Evolutionary conservation across 2,797 vertebrate genomes (phyloP).

Genomic region (Novumbra hubbsi): DNA sequence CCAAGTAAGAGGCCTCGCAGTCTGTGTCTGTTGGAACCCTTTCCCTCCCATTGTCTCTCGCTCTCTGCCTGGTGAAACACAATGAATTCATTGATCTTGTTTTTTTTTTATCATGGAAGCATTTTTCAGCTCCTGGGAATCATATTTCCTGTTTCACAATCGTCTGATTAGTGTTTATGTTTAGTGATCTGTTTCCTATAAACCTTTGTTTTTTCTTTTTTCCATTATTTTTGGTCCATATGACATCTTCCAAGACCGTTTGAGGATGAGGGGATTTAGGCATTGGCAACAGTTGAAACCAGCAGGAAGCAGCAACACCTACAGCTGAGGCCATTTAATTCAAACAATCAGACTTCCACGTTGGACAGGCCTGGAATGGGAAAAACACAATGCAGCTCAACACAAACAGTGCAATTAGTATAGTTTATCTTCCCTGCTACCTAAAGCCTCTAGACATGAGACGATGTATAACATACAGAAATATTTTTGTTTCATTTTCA

Average conservation of each 20-base stretch:
- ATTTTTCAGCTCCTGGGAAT: constrained; percentile 71
- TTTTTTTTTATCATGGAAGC: constrained; percentile 64
- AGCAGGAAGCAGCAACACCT: constrained; percentile 63
- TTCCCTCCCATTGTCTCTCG: not conserved
- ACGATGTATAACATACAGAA: constrained; percentile 36
- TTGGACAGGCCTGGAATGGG: constrained; percentile 34
- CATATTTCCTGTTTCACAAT: constrained; percentile 74
- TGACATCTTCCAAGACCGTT: constrained; percentile 45
- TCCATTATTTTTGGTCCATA: constrained; percentile 27
- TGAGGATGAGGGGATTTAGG: constrained; percentile 51
- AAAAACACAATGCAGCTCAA: constrained; percentile 39
- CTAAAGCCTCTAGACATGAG: constrained; percentile 3
- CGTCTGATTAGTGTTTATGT: constrained; percentile 79
- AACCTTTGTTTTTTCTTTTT: constrained; percentile 51
- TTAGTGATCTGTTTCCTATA: constrained; percentile 75
- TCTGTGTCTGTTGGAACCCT: constrained; percentile 31
- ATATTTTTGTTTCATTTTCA: constrained; percentile 3
- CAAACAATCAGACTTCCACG: constrained; percentile 21
- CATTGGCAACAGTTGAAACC: constrained; percentile 59
- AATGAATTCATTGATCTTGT: constrained; percentile 70
- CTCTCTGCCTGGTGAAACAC: constrained; percentile 52
- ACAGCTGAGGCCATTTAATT: constrained; percentile 44
- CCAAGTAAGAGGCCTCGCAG: constrained; percentile 30
- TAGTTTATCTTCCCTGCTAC: not conserved
- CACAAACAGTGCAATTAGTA: constrained; percentile 24